Base-by-base conservation (phyloP, 2,797 vertebrate genomes). In the Ctenochaetus hawaiiensis region DNA sequence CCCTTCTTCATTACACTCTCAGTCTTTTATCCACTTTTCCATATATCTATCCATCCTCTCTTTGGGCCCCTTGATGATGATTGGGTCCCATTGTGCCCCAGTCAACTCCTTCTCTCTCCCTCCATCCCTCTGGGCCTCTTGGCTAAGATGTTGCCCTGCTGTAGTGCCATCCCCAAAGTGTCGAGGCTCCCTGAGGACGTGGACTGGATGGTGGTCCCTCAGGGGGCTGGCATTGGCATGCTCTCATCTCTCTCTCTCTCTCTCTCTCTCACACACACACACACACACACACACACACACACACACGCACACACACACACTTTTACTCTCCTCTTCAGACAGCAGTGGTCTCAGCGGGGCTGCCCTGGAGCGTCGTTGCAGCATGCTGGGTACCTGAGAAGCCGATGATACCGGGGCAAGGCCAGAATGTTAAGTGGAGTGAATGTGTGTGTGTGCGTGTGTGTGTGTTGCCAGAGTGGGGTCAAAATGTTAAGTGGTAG, bases 341-440 rank as follows among this genome's bases (percentile, higher is more conserved):
- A 89, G 84, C 86, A 84, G 84, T 66, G 88, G 91, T 92, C 92
- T 93, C 91, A 82, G 83, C 61, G 88, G 92, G 84, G 83, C 81
- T 88, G 90, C 89, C 89, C 87, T 51, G 37, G 71, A 82, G 81
- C 22, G 26, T 57, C 20, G 39, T 58, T 53, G 75, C 72, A 67
- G 80, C 90, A 91, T 83, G 89, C 87, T 87, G 86, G 85, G 92
- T 85, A 92, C 91, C 92, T 91, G 90, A 91, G 85, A 72, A 87
- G 87, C 80, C 84, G 85, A 37, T 4, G 83, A 90, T 87, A 83
- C 78, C 80, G 39, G 83, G 67, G 66, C 72, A 78, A 78, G 87
- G 86, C 76, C 87, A 85, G 84, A 63, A 88, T 92, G 87, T 90
- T 90, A 91, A 92, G 91, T 92, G 75, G 77, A 76, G 72, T 67